Conservation (phyloP, 2,113 vertebrate species). For the Chroicocephalus ridibundus region DNA sequence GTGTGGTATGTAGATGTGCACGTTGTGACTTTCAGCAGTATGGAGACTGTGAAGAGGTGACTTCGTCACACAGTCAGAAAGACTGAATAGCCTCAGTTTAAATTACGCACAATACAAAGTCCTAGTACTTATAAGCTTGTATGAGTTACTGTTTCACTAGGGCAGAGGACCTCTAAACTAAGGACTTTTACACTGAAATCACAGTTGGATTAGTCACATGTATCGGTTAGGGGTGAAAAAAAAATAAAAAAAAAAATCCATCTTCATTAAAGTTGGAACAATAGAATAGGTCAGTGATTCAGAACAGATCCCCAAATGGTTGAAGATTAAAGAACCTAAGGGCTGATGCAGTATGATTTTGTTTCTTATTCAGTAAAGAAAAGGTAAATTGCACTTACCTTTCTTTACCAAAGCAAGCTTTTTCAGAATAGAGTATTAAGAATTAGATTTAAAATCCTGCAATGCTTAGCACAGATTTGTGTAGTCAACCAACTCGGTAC, state of each 20-base stretch:
- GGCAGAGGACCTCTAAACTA: not conserved
- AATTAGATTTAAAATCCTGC: conserved; percentile 17
- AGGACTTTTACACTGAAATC: not conserved
- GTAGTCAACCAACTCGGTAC: not conserved
- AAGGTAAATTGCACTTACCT: conserved; percentile 39
- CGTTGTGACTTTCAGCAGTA: not conserved
- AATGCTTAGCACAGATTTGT: not conserved
- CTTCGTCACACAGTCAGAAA: not conserved
- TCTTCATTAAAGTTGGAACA: not conserved
- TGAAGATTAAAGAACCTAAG: not conserved
- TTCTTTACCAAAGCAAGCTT: conserved; percentile 49
- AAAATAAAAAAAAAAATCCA: not conserved
- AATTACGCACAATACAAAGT: not conserved
- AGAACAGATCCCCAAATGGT: not conserved
- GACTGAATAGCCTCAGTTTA: not conserved
- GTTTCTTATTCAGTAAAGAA: conserved; percentile 23
- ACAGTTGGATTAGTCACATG: not conserved
- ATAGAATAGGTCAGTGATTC: not conserved
- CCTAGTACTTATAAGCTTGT: not conserved
- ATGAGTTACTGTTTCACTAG: not conserved
- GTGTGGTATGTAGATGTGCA: not conserved
- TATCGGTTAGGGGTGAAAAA: not conserved
- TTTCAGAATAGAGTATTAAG: conserved; percentile 48
- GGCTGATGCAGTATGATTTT: not conserved
- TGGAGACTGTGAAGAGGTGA: not conserved